Conservation (phyloP, 1,140 invertebrate species). For the Calliphora vicina region DNA sequence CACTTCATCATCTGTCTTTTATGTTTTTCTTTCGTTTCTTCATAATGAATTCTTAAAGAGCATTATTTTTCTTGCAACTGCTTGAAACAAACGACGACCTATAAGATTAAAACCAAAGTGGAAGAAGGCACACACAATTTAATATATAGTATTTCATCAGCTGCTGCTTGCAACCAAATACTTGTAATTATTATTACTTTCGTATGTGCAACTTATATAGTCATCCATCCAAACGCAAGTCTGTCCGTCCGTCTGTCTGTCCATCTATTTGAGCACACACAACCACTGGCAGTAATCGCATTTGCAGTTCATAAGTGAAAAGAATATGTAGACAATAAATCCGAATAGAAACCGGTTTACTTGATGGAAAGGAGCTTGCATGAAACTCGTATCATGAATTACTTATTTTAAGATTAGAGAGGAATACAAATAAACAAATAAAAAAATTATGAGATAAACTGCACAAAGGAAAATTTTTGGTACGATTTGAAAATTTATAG, state of each 20-base stretch:
- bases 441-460: not conserved
- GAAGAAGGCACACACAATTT: not conserved
- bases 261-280: not conserved
- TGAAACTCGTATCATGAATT: not conserved
- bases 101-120: not conserved
- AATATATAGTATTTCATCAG: not conserved
- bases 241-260: not conserved
- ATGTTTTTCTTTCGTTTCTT: not conserved
- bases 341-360: not conserved
- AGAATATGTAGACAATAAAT: too few relatives aligned
- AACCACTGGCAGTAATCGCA: too few relatives aligned
- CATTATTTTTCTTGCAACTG: not conserved
- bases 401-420: not conserved
- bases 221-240: not conserved
- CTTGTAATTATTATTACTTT: not conserved
- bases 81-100: not conserved
- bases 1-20: not conserved
- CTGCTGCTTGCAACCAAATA: slow-evolving; percentile 8
- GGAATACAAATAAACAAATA: not conserved
- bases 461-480: not conserved
- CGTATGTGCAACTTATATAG: not conserved
- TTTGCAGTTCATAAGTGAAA: too few relatives aligned
- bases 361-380: not conserved
- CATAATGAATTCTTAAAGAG: not conserved
- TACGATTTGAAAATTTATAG: too few relatives aligned